phyloP scores from a whole-genome alignment of 2,797 vertebrate species.

The Danio aesculapii region DNA sequence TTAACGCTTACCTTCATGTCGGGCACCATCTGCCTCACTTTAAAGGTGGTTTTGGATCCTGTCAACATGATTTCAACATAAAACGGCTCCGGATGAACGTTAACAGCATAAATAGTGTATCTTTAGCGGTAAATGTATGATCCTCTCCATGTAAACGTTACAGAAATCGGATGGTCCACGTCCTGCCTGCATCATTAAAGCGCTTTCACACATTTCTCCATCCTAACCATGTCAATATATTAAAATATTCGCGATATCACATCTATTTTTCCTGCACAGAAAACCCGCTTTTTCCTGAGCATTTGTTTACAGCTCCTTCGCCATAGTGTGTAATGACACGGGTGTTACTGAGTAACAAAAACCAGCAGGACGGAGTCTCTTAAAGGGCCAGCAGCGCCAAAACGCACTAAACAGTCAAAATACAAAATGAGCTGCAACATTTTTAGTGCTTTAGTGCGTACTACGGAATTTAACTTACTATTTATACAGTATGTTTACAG shows the following conservation, averaged over 20 bases:
- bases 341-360: conserved; percentile 48
- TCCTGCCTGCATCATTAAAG: conserved; percentile 8
- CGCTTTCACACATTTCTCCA: not conserved
- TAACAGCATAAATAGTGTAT: not conserved
- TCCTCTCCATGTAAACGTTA: conserved; percentile 26
- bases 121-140: conserved; percentile 10
- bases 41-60: conserved; percentile 85
- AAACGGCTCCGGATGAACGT: not conserved
- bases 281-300: not conserved
- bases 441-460: not conserved
- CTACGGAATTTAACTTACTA: not conserved
- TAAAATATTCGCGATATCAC: not conserved
- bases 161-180: not conserved
- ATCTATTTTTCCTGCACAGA: not conserved
- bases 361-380: conserved; percentile 66
- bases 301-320: conserved; percentile 71
- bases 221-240: not conserved
- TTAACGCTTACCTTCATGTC: conserved; percentile 81
- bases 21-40: conserved; percentile 85
- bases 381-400: conserved; percentile 75
- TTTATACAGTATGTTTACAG: not conserved
- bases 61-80: conserved; percentile 78
- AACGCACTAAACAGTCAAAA: not conserved
- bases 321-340: conserved; percentile 73
- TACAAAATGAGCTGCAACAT: not conserved